Conservation (phyloP, 2,888 invertebrate genomes). For the Ramazzottius varieornatus region DNA sequence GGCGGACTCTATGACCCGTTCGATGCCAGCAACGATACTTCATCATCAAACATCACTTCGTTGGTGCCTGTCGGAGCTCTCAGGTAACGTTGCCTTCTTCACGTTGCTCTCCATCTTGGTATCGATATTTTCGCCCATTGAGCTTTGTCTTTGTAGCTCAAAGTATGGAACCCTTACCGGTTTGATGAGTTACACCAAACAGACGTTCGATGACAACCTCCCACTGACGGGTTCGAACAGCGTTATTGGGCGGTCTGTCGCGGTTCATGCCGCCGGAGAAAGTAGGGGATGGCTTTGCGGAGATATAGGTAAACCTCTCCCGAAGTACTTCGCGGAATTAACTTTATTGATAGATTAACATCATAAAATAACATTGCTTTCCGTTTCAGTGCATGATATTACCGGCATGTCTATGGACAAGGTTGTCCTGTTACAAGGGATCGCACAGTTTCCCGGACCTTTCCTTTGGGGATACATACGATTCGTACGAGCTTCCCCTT, state of each 20-base stretch:
- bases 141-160: neutral
- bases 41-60: too few species aligned
- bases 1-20: neutral
- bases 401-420: neutral
- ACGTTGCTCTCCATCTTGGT: too few species aligned
- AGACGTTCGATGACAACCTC: neutral
- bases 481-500: neutral
- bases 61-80: too few species aligned
- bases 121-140: too few species aligned
- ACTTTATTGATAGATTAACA: too few species aligned
- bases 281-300: neutral
- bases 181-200: neutral
- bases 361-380: too few species aligned
- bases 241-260: neutral
- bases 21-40: too few species aligned
- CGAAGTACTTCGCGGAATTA: too few species aligned
- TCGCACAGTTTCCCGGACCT: slow-evolving; percentile 1
- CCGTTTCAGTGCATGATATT: too few species aligned
- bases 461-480: neutral
- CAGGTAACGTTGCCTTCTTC: too few species aligned
- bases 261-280: neutral
- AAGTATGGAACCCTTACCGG: neutral
- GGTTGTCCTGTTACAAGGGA: neutral
- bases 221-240: neutral
- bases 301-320: too few species aligned